A percentile compares a stretch with the other conserved stretches of the same genome.
Evolutionary conservation across 2,888 invertebrate genomes (phyloP).

Genomic region (Lissonota sp.): DNA sequence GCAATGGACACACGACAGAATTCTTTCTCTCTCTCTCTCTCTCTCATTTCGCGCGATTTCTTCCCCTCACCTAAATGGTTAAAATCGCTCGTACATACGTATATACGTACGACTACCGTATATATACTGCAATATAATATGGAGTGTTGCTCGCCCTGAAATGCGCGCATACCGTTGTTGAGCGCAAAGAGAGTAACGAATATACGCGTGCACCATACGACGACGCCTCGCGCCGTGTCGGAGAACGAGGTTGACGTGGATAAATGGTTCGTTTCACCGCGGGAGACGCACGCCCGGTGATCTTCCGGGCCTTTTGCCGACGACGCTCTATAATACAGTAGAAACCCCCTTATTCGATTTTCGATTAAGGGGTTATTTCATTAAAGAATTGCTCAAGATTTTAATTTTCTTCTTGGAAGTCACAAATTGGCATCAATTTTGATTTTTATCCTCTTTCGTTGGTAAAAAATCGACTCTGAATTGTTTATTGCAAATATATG

Average conservation of each 20-base stretch:
- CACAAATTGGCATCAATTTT: too few relatives aligned
- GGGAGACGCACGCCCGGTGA: conserved; percentile 76
- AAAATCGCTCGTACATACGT: conserved; percentile 25
- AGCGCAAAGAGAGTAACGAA: conserved; percentile 14
- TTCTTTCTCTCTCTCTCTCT: conserved; percentile 16
- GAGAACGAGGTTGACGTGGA: conserved; percentile 82
- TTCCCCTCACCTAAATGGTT: conserved; percentile 40
- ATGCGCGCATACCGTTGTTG: neutral
- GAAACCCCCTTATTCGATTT: too few relatives aligned
- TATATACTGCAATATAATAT: conserved; percentile 25
- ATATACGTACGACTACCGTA: conserved; percentile 1
- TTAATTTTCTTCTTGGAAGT: too few relatives aligned
- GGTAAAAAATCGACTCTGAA: too few relatives aligned
- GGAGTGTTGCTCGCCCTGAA: conserved; percentile 36
- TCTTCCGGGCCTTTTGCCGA: conserved; percentile 75
- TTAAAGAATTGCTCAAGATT: too few relatives aligned
- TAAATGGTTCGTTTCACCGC: conserved; percentile 81
- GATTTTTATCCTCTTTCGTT: too few relatives aligned
- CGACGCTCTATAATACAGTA: too few relatives aligned
- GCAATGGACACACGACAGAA: conserved; percentile 6
- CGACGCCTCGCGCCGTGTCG: conserved; percentile 74
- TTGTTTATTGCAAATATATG: too few relatives aligned
- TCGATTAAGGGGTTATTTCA: too few relatives aligned
- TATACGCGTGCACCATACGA: conserved; percentile 59
- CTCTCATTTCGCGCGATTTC: conserved; percentile 26